These are phyloP conservation scores for Rhyacophila evoluta DNA, from an alignment of 2,888 invertebrate genomes.

Conservation along the genomic window DNA sequence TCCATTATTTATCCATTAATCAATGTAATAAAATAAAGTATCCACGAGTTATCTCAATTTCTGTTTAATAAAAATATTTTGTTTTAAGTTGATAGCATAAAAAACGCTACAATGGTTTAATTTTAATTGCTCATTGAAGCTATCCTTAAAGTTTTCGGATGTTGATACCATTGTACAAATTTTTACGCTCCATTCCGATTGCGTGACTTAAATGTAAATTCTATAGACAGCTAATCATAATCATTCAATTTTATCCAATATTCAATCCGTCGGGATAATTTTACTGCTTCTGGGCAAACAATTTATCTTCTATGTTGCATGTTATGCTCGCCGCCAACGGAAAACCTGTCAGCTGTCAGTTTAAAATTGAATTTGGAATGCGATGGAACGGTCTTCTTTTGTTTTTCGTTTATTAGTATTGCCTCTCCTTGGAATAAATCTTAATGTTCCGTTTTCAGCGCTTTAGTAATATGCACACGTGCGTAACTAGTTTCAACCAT, in stretches of 20 bases:
- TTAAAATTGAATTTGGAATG: constrained; percentile 41
- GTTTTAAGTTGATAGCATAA: too few relatives aligned
- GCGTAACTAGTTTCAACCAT: background rate
- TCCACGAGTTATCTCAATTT: too few relatives aligned
- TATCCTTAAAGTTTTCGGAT: background rate
- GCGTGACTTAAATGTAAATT: constrained; percentile 38
- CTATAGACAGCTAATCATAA: constrained; percentile 38
- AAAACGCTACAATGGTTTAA: too few relatives aligned
- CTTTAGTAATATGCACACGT: background rate
- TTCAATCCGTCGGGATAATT: constrained; percentile 37
- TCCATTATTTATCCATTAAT: too few relatives aligned
- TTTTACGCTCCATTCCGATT: background rate
- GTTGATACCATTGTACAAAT: background rate
- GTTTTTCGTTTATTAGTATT: constrained; percentile 41
- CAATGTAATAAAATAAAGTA: too few relatives aligned
- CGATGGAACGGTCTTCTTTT: constrained; percentile 40
- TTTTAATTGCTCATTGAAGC: background rate
- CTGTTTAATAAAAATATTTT: too few relatives aligned
- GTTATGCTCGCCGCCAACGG: constrained; percentile 39
- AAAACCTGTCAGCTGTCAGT: constrained; percentile 49
- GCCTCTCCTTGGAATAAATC: constrained; percentile 27
- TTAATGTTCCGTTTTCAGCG: background rate
- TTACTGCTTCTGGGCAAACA: background rate
- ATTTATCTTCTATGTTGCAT: constrained; percentile 46
- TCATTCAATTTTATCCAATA: constrained; percentile 38